Conservation (phyloP, 1,140 invertebrate species). For the Leptestheria dahalacensis region DNA sequence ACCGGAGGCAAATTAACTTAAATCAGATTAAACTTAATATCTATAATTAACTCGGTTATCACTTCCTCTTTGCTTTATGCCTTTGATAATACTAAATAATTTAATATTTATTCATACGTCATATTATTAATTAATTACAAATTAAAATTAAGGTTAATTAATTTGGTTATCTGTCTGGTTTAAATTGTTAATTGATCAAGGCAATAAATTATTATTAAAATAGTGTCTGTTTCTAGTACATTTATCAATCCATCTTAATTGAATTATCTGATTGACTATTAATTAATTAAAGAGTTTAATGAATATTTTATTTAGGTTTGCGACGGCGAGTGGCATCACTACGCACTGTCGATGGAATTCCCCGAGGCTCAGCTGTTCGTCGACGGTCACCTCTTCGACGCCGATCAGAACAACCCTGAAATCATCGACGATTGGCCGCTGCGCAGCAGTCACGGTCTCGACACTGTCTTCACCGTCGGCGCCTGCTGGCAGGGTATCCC, state of each 20-base stretch:
- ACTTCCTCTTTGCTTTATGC: no score
- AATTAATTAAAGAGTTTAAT: background rate
- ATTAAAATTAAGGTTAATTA: no score
- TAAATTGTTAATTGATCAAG: no score
- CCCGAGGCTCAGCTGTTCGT: conserved; percentile 74
- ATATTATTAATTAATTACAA: no score
- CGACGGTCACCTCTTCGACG: conserved; percentile 69
- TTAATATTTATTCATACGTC: no score
- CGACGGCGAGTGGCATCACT: conserved; percentile 98
- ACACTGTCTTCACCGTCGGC: conserved; percentile 84
- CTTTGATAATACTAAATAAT: no score
- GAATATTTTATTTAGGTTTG: conserved; percentile 62
- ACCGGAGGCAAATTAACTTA: conserved; percentile 55
- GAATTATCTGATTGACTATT: background rate
- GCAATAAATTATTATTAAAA: no score
- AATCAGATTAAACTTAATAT: no score
- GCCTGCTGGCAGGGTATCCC: conserved; percentile 95
- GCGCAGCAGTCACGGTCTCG: conserved; percentile 81
- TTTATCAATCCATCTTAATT: no score
- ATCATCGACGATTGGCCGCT: conserved; percentile 99
- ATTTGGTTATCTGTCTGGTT: no score
- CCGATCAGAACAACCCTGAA: conserved; percentile 76
- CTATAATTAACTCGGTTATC: no score
- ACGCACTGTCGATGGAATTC: conserved; percentile 65
- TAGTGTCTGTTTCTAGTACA: background rate